phyloP scores from a whole-genome alignment of 2,113 vertebrate genomes.

The Typhlomys cinereus region DNA sequence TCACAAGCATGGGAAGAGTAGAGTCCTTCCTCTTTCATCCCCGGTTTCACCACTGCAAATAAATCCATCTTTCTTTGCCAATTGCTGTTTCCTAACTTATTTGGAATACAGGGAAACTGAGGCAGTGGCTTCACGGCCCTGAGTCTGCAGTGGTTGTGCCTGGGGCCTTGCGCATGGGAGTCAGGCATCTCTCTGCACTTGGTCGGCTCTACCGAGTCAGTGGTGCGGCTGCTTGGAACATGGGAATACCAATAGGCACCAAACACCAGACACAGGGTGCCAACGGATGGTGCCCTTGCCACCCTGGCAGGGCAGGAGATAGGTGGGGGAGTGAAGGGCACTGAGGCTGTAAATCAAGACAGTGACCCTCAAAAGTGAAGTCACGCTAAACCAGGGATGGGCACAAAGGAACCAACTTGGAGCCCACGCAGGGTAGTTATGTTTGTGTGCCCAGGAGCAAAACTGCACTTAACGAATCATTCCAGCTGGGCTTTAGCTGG shows the following conservation, averaged over 20 bases:
- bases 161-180: too few relatives aligned
- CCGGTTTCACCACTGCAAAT: too few relatives aligned
- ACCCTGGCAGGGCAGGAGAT: not conserved
- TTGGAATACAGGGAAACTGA: too few relatives aligned
- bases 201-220: not conserved
- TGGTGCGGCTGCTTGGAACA: not conserved
- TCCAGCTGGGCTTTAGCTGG: not conserved
- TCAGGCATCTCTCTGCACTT: not conserved
- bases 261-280: not conserved
- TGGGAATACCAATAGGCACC: fast-evolving
- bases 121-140: too few relatives aligned
- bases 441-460: not conserved
- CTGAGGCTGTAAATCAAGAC: not conserved
- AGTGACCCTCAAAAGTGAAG: not conserved
- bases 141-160: too few relatives aligned
- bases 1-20: too few relatives aligned
- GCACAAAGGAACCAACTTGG: not conserved
- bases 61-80: too few relatives aligned
- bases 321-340: fast-evolving
- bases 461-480: not conserved
- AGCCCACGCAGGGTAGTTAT: not conserved
- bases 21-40: too few relatives aligned
- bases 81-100: too few relatives aligned
- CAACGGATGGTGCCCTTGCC: not conserved
- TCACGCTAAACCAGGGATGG: fast-evolving